Evolutionary conservation across 2,797 vertebrate genomes (phyloP).

Genomic region (Pyrocephalus nanus): DNA sequence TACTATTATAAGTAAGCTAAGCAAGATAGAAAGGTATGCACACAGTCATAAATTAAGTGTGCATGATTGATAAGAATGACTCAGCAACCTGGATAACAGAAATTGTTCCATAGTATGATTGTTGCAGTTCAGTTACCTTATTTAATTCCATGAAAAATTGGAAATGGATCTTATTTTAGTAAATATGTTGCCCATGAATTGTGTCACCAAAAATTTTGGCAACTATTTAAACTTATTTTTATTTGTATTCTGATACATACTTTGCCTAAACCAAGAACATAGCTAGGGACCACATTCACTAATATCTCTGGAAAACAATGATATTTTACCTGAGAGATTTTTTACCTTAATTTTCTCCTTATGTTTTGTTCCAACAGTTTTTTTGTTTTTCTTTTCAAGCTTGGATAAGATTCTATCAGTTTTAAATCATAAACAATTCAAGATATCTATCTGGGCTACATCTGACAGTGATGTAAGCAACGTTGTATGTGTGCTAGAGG

Average conservation of each 20-base stretch:
- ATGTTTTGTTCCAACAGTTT: neutral
- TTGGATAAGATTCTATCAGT: neutral
- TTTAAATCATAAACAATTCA: neutral
- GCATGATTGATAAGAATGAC: neutral
- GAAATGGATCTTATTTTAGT: neutral
- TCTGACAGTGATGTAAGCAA: neutral
- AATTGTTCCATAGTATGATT: neutral
- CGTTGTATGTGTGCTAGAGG: neutral
- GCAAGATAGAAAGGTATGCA: neutral
- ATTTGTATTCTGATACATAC: accelerated
- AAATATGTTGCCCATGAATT: neutral
- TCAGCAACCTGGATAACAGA: neutral
- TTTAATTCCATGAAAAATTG: neutral
- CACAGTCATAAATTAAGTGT: neutral
- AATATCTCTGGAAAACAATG: neutral
- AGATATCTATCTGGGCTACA: neutral
- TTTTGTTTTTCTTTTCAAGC: neutral
- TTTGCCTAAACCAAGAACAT: neutral
- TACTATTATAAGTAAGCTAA: neutral
- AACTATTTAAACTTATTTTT: neutral
- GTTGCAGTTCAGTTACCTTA: neutral
- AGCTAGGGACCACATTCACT: neutral
- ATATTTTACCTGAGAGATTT: neutral
- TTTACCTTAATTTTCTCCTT: neutral
- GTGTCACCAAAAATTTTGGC: neutral